Conservation (phyloP, 2,113 vertebrate genomes). For the Heterotis niloticus region DNA sequence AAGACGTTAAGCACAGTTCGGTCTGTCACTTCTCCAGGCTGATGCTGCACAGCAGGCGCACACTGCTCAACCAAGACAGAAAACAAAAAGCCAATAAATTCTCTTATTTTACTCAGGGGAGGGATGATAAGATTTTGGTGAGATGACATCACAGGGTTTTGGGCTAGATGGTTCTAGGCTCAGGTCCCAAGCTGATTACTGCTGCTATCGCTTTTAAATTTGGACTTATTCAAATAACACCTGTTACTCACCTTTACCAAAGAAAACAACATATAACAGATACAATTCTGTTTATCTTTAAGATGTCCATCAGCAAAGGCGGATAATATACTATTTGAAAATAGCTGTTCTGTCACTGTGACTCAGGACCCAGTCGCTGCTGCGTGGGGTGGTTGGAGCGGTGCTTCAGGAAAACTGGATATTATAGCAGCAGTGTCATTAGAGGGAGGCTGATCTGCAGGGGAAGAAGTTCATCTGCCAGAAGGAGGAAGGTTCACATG, state of each 20-base stretch:
- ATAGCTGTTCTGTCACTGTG: too few species aligned
- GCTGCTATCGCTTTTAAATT: slow-evolving; percentile 37
- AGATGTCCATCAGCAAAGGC: neutral
- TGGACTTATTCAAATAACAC: too few species aligned
- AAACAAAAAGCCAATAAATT: slow-evolving; percentile 18
- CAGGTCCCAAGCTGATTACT: slow-evolving; percentile 40
- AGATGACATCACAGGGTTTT: slow-evolving; percentile 28
- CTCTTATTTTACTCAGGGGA: slow-evolving; percentile 26
- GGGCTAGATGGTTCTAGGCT: slow-evolving; percentile 13
- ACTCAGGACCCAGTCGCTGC: too few species aligned
- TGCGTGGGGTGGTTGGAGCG: too few species aligned
- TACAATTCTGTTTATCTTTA: neutral
- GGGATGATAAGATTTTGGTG: neutral
- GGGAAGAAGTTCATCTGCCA: too few species aligned
- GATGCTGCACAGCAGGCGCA: slow-evolving; percentile 52
- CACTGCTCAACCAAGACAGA: slow-evolving; percentile 52
- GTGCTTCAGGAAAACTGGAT: too few species aligned
- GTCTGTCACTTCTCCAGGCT: slow-evolving; percentile 72
- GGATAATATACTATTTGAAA: neutral
- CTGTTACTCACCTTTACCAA: too few species aligned
- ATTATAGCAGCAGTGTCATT: too few species aligned
- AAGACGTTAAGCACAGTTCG: slow-evolving; percentile 77
- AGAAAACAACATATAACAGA: too few species aligned
- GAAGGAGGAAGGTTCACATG: too few species aligned
- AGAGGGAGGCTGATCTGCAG: too few species aligned